Evolutionary conservation across 2,888 invertebrate species (phyloP), one percentile per base, ranked within the genome.

Genomic region (Platerodrilus igneus): DNA sequence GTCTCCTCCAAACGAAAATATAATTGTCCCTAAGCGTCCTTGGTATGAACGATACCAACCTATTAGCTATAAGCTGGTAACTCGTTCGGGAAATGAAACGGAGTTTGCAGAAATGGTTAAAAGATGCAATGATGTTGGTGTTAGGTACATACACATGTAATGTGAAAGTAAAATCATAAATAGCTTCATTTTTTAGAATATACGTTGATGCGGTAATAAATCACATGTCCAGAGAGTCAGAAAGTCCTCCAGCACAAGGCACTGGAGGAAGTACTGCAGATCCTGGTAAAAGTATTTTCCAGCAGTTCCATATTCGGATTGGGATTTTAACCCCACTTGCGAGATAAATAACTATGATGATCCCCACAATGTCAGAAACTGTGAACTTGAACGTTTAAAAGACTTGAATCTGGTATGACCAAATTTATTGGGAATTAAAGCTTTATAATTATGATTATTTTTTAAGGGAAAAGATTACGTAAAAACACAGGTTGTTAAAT

Each of bases 171-270:
- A n/a, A 7, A 10, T 27, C 53, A n/a, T n/a, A n/a, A n/a, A n/a
- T n/a, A n/a, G n/a, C n/a, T n/a, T n/a, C n/a, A n/a, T n/a, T 56
- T 39, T 43, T 9, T 62, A 81, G 90, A 57, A 85, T 92, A 53
- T 89, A 88, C 65, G 86, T 83, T 0, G 92, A 93, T 59, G 77
- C 81, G 0, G 77, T 93, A n/a, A 73, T 91, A 40, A 93, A 93
- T 66, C 92, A 93, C 65, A 92, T 92, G 92, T 79, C 84, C 0
- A 78, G 56, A 1, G 46, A 47, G 15, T 36, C 47, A 29, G 55
- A 52, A 2, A 55, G 2, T 6, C 83, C 76, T 0, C 79, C 67
- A n/a, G n/a, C n/a, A n/a, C n/a, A n/a, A 1, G 80, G 83, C 27
- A 78, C 77, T 0, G 81, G 68, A 2, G 81, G 84, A 23, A 68